phyloP scores from a whole-genome alignment of 2,113 vertebrate species.

The Tiliqua scincoides region DNA sequence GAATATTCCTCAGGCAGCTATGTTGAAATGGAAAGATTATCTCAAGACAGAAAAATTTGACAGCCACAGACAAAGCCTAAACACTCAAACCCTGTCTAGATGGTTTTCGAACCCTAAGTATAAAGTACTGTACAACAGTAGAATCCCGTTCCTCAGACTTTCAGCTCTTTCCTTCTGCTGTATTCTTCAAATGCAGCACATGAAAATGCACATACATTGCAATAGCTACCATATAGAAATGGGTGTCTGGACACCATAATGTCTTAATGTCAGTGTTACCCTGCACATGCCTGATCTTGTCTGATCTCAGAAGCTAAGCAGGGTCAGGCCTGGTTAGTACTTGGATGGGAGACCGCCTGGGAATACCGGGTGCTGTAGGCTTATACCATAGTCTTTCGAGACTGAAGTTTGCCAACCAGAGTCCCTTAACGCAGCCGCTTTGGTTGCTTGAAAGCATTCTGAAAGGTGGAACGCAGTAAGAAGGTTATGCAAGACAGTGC shows the following conservation, averaged over 20 bases:
- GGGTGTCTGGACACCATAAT: too few relatives aligned
- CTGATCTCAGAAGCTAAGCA: too few relatives aligned
- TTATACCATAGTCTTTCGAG: too few relatives aligned
- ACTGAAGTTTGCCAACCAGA: too few relatives aligned
- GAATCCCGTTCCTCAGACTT: neutral
- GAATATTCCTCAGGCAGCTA: neutral
- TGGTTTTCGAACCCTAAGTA: neutral
- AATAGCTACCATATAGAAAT: neutral
- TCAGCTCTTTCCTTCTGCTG: neutral
- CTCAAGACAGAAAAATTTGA: neutral
- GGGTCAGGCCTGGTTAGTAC: too few relatives aligned
- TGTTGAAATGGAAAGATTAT: neutral
- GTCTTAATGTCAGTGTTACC: neutral
- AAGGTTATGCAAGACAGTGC: neutral
- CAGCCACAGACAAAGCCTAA: neutral
- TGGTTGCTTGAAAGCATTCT: neutral
- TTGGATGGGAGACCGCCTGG: too few relatives aligned
- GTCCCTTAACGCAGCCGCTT: neutral
- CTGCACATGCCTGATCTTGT: too few relatives aligned
- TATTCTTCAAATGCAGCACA: slow-evolving; percentile 4
- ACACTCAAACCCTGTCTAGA: neutral
- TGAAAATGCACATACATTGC: neutral
- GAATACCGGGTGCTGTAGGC: too few relatives aligned
- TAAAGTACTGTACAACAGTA: neutral
- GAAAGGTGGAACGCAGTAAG: neutral